A percentile compares a stretch with the other conserved stretches of the same genome.
These are phyloP conservation scores for Listrodromus nycthemerus DNA, from an alignment of 2,888 invertebrate genomes.

Conservation along the genomic window DNA sequence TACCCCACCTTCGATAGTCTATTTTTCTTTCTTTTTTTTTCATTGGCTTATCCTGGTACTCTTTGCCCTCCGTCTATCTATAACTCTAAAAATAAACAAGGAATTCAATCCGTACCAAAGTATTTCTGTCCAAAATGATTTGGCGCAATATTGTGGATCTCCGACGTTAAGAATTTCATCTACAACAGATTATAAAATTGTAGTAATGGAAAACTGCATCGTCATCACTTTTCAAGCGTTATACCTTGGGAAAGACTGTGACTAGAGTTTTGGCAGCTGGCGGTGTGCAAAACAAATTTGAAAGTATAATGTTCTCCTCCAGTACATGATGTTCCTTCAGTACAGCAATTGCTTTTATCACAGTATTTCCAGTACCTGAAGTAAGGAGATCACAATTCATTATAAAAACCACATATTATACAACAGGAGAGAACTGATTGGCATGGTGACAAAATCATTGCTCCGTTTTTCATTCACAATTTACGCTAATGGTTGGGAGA, in stretches of 20 bases:
- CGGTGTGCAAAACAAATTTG: slow-evolving; percentile 98
- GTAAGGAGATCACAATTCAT: slow-evolving; percentile 46
- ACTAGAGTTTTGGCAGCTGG: slow-evolving; percentile 94
- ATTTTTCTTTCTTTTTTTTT: slow-evolving; percentile 31
- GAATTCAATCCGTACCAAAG: slow-evolving; percentile 96
- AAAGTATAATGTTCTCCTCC: slow-evolving; percentile 97
- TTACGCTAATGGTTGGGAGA: background rate
- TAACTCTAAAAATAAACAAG: slow-evolving; percentile 63
- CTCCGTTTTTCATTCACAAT: background rate
- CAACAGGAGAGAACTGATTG: background rate
- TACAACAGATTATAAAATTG: slow-evolving; percentile 80
- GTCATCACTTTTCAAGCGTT: background rate
- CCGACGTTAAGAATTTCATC: slow-evolving; percentile 98
- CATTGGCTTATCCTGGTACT: slow-evolving; percentile 50
- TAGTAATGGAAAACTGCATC: background rate
- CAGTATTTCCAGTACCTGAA: slow-evolving; percentile 96
- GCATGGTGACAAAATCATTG: slow-evolving; percentile 6
- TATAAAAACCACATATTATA: background rate
- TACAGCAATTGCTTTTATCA: slow-evolving; percentile 96
- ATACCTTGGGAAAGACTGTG: slow-evolving; percentile 91
- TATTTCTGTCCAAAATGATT: slow-evolving; percentile 99
- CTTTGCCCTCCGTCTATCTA: slow-evolving; percentile 38
- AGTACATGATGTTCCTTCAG: slow-evolving; percentile 97
- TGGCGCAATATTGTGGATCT: slow-evolving; percentile 97
- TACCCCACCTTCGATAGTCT: slow-evolving; percentile 48